A percentile compares a stretch with the other conserved stretches of the same genome.
Evolutionary conservation across 2,797 vertebrate genomes (phyloP).

Genomic region (Melopsittacus undulatus): DNA sequence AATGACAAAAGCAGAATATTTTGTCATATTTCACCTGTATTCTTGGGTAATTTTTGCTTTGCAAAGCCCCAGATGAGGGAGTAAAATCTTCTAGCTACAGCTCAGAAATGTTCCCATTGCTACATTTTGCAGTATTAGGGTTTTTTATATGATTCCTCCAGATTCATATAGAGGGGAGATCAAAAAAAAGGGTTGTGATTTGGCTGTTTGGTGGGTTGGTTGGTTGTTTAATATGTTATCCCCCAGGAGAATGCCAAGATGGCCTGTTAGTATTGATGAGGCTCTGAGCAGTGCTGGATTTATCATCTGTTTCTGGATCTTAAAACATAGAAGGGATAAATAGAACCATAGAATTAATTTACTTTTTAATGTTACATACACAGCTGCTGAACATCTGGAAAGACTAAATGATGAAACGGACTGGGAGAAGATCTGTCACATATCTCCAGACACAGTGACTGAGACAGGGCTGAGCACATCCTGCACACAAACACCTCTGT

Average conservation of each 20-base stretch:
- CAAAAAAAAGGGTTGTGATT: background rate
- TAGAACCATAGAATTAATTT: background rate
- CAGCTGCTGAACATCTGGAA: background rate
- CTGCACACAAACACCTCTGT: background rate
- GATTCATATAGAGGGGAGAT: background rate
- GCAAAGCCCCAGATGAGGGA: background rate
- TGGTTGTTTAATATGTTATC: background rate
- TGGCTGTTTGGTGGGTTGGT: background rate
- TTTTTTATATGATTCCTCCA: background rate
- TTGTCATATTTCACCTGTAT: background rate
- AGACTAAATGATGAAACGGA: background rate
- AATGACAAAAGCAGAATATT: background rate
- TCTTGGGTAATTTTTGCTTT: background rate
- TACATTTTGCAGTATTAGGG: background rate
- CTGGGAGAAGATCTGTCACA: background rate
- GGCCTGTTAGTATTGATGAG: background rate
- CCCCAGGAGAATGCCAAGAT: background rate
- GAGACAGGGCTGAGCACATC: background rate
- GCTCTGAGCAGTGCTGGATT: background rate
- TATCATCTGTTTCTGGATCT: background rate
- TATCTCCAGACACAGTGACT: accelerated
- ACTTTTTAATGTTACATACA: accelerated
- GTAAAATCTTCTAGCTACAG: background rate
- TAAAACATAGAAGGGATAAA: background rate
- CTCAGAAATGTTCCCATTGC: background rate